Base-by-base conservation (phyloP, 2,113 vertebrate genomes). In the Acinonyx jubatus region DNA sequence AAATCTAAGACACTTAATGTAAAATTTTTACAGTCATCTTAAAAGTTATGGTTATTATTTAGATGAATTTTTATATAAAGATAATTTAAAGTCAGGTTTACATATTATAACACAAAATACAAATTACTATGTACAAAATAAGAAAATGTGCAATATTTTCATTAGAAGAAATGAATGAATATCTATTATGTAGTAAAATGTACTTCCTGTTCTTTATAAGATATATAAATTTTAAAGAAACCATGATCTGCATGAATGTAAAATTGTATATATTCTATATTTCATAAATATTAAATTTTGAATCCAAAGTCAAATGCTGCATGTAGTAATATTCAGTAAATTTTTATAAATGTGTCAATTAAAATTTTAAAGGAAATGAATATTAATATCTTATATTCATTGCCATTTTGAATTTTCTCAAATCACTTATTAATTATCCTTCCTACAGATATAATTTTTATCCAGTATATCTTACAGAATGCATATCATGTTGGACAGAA, bases 291-390 rank as follows among this genome's bases (percentile, higher is more conserved):
- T 87, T 96, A 57, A 89, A 94, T 96, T 71, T 93, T 89, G 50
- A 95, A 96, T 92, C 16, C 68, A 69, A 93, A 93, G 25, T 93
- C 73, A 97, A 97, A 5, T 50, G 33, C 27, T 55, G 31, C 14
- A 87, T 93, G n/a, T 96, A 94, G 83, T 66, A 94, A 76, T 92
- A 94, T 91, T 96, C 71, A 96, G 57, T 97, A 90, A 92, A 96
- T 97, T 97, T 89, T 94, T 88, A 95, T 96, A 79, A 93, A 83
- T 89, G 4, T 93, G 83, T 92, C 41, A 25, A 84, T 88, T 93
- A 94, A 92, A 94, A 15, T 96, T 96, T 97, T 80, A 97, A 97
- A 52, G 21, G 23, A 55, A 33, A 95, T 97, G 78, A 92, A 97
- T 97, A 96, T 97, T 96, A 96, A 97, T 97, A 1, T 2, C 18